Evolutionary conservation across 2,888 invertebrate genomes (phyloP), one percentile per base, ranked within the genome.

Genomic region (Caenorhabditis virilis): DNA sequence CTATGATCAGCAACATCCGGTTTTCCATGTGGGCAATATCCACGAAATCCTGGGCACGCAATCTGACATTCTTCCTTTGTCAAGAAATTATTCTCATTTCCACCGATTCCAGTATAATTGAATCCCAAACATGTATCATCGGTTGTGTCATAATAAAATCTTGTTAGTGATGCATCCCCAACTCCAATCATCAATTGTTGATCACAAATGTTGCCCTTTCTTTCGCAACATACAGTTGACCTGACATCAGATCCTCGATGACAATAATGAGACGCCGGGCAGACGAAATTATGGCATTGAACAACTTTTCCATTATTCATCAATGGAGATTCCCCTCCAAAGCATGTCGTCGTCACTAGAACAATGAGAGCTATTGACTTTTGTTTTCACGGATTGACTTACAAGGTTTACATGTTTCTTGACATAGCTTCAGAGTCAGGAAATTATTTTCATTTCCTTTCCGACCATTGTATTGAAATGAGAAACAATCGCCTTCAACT

Each of bases 371-470:
- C 9, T 13, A 36, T 39, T 39, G 6, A 9, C 13, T 30, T 30
- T 30, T 30, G 6, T 9, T 11, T 11, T 15, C 7, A 6, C n/a
- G 6, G 38, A 5, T 20, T 1, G 16, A 42, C 71, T 58, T 65
- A 79, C 79, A 61, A 23, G 77, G 76, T 20, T 72, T 58, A 55
- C 78, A 76, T 4, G 49, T 48, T 48, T 78, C 80, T 52, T 72
- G 74, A 55, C 82, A 82, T 45, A 62, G 61, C 15, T 71, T 64
- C 42, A 59, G 55, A 0, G 80, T 76, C 45, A 82, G 60, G 62
- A 82, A 82, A 60, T 82, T 82, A 72, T 82, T 82, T 49, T 78
- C 76, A 47, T 76, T 76, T n/a, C 74, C 73, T 25, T 69, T 57
- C 39, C 46, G 35, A 1, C 76, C 78, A 22, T 59, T 50, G 47